These are phyloP conservation scores for Micrastur ruficollis DNA, from an alignment of 2,797 vertebrate genomes.

Conservation along the genomic window DNA sequence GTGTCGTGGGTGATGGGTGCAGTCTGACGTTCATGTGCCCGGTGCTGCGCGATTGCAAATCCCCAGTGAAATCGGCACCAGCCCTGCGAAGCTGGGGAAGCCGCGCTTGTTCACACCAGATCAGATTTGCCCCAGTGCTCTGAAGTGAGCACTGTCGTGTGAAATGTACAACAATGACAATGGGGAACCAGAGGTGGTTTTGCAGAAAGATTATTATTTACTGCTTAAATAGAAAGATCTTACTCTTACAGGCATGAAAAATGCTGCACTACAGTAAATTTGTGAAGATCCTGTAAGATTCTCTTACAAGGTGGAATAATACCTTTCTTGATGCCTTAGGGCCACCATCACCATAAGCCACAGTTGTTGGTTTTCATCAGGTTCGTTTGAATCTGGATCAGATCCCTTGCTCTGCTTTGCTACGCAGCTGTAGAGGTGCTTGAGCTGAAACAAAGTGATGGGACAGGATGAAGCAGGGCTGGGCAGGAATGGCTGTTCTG, in stretches of 20 bases:
- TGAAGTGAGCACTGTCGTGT: not conserved
- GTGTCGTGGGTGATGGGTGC: not conserved
- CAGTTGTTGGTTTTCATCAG: not conserved
- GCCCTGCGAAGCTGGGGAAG: not conserved
- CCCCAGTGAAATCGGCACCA: not conserved
- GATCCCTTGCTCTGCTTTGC: not conserved
- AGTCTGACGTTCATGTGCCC: not conserved
- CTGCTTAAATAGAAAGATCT: not conserved
- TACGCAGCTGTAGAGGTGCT: not conserved
- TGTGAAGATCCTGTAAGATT: not conserved
- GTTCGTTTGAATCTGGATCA: not conserved
- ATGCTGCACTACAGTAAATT: not conserved
- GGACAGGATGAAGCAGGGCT: not conserved
- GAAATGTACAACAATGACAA: not conserved
- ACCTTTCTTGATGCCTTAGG: not conserved
- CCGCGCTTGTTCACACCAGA: accelerated
- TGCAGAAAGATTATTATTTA: not conserved
- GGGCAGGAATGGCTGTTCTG: not conserved
- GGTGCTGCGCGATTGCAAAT: not conserved
- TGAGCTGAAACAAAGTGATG: not conserved
- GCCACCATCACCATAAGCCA: not conserved
- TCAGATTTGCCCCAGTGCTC: not conserved
- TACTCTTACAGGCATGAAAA: not conserved
- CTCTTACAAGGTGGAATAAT: not conserved
- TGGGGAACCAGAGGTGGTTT: not conserved